Base-by-base conservation (phyloP, 2,888 invertebrate species). In the Lasioglossum zephyrum region DNA sequence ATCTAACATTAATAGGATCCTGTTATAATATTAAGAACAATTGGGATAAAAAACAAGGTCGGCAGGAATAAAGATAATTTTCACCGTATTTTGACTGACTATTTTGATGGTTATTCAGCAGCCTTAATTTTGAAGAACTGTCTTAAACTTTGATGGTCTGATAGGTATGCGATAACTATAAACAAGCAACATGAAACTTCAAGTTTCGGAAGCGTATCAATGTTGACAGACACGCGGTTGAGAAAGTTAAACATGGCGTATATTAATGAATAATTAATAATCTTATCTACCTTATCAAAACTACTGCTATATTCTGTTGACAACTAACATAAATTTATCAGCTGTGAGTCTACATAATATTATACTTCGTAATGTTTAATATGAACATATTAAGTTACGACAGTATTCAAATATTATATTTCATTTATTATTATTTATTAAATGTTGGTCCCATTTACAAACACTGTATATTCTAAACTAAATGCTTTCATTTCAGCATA, bases 121-220 rank as follows among this genome's bases (percentile, higher is more conserved):
- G 3, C n/a, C 49, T 53, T 53, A n/a, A 53, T 22, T 63, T 63
- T 16, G 4, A 26, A 26, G 26, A 31, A 26, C 60, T 63, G 26
- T 4, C 60, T 63, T 16, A 36, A 66, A 66, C 31, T 66, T 31
- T 63, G 63, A 36, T 66, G 66, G 3, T 36, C 66, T 18, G 66
- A 26, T 18, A 36, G 36, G 9, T 66, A 31, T 66, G 66, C 66
- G 18, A 36, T 66, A 66, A 18, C 36, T 63, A 16, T 63, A 31
- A 63, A 63, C 63, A 63, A 63, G 63, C 31, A 63, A 63, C 26
- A 31, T 6, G 63, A 63, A 63, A 31, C 63, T 31, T 31, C 63
- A 63, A 63, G 63, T 63, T 63, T 63, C 4, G 26, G 63, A 63
- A 63, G 63, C 63, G 63, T 63, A 63, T 31, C 63, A 6, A 31